Conservation (phyloP, 2,888 invertebrate genomes). For the Automeris io region DNA sequence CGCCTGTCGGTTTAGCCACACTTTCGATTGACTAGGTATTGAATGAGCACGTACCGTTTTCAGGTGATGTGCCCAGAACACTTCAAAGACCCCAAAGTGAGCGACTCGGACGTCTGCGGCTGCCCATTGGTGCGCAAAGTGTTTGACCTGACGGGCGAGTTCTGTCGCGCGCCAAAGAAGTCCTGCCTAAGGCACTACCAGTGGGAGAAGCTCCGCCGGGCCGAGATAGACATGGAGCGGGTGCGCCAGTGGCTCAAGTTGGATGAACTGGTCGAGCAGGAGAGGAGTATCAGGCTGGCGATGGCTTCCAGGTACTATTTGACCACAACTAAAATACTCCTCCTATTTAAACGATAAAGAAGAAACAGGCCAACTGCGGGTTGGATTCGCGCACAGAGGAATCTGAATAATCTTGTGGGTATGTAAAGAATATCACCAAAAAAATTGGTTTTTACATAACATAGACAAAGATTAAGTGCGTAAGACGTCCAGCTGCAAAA, state of each 20-base stretch:
- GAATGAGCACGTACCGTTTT: neutral
- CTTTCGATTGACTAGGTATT: neutral
- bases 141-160: conserved; percentile 89
- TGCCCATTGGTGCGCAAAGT: conserved; percentile 92
- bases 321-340: neutral
- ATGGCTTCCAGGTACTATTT: conserved; percentile 71
- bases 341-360: too few relatives aligned
- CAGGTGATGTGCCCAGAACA: conserved; percentile 96
- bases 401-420: too few relatives aligned
- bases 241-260: conserved; percentile 94
- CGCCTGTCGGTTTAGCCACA: neutral
- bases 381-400: too few relatives aligned
- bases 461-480: too few relatives aligned
- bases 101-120: conserved; percentile 93
- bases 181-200: conserved; percentile 93
- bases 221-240: conserved; percentile 97
- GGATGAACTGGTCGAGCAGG: conserved; percentile 96
- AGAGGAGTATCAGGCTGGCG: conserved; percentile 87
- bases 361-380: too few relatives aligned
- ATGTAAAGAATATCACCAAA: too few relatives aligned
- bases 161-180: conserved; percentile 92
- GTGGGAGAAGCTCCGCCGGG: conserved; percentile 96
- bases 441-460: too few relatives aligned
- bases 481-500: too few relatives aligned
- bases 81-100: conserved; percentile 94